Conservation (phyloP, 2,113 vertebrate species). For the Ophiodon elongatus region DNA sequence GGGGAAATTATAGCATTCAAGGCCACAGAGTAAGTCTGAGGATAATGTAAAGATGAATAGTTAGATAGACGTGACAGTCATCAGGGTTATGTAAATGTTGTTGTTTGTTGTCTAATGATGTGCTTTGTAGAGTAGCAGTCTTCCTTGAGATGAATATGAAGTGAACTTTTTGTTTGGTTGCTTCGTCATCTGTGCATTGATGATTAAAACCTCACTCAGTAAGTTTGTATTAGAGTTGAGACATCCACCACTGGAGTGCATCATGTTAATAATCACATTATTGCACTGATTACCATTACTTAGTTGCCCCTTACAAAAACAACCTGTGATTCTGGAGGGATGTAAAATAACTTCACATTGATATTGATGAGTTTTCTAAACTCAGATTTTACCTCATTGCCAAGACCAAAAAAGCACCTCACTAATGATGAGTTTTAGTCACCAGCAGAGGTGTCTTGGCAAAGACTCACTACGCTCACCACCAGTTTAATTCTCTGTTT, state of each 20-base stretch:
- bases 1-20: neutral
- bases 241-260: neutral
- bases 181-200: neutral
- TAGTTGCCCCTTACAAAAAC: neutral
- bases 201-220: neutral
- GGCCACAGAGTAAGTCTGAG: conserved; percentile 1
- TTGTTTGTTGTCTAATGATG: conserved; percentile 10
- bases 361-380: neutral
- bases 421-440: conserved; percentile 1
- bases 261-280: neutral
- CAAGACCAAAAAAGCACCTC: conserved; percentile 3
- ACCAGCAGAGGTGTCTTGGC: conserved; percentile 5
- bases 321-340: neutral
- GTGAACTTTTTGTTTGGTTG: conserved; percentile 5
- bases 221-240: neutral
- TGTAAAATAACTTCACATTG: neutral
- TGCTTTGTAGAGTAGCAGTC: neutral
- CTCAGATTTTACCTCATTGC: neutral
- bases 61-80: neutral
- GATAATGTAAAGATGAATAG: conserved; percentile 2
- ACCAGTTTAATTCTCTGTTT: neutral
- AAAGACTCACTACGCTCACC: neutral
- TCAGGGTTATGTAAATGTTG: neutral
- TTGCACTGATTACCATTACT: neutral
- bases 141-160: conserved; percentile 2